phyloP scores from a whole-genome alignment of 2,797 vertebrate genomes.

The Lacerta viridis region DNA sequence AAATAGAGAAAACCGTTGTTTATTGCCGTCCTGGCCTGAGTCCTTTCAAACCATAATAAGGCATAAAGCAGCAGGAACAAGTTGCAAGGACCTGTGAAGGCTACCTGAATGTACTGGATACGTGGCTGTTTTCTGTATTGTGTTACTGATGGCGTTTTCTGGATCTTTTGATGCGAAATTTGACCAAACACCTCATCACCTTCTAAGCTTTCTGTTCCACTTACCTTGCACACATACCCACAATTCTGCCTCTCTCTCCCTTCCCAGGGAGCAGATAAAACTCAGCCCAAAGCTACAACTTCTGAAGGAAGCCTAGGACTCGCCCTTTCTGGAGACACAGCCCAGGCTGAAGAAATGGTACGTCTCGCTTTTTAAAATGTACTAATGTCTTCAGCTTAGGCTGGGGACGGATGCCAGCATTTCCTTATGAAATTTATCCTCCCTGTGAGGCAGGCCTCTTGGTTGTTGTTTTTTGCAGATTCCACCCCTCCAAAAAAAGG shows the following conservation, averaged over 20 bases:
- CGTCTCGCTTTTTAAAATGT: not conserved
- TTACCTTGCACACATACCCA: not conserved
- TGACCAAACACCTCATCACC: no score
- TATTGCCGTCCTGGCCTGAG: no score
- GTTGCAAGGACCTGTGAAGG: not conserved
- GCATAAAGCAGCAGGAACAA: not conserved
- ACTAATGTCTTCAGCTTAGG: not conserved
- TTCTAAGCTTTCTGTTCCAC: not conserved
- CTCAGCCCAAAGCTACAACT: not conserved
- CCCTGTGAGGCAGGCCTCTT: not conserved
- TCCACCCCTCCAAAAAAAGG: not conserved
- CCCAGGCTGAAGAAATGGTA: constrained; percentile 25
- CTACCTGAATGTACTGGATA: not conserved
- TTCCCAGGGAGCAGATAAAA: constrained; percentile 39
- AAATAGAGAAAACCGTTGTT: no score
- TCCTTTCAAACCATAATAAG: not conserved
- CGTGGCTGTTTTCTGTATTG: not conserved
- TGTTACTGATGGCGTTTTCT: not conserved
- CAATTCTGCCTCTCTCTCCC: not conserved
- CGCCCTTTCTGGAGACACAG: not conserved
- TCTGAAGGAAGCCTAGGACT: not conserved
- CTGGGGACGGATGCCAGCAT: not conserved
- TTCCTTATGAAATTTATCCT: not conserved
- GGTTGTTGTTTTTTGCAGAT: no score
- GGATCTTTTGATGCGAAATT: no score